Percentiles rank a stretch among this genome's conserved stretches.
Conservation (phyloP, 2,113 vertebrate species). For the Grammomys surdaster region DNA sequence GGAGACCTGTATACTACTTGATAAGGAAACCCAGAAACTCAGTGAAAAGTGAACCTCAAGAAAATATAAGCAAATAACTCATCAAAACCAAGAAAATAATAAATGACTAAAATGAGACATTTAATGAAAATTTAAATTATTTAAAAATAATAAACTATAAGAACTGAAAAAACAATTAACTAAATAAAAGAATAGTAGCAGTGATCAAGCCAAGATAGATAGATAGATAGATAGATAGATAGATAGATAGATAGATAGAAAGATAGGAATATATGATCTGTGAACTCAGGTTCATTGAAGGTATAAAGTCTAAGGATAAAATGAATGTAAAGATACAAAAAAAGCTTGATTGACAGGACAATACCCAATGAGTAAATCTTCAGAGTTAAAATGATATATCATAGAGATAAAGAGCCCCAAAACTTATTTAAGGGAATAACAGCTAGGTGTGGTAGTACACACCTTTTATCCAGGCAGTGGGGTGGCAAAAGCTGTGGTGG, state of each 20-base stretch:
- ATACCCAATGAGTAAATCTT: not conserved
- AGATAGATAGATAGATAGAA: not conserved
- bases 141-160: not conserved
- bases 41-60: not conserved
- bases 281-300: not conserved
- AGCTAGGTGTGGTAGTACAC: not conserved
- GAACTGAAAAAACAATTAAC: not conserved
- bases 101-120: not conserved
- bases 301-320: not conserved
- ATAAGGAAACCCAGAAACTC: not conserved
- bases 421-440: not conserved
- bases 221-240: not conserved
- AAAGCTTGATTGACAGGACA: not conserved
- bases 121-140: not conserved
- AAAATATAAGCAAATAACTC: not conserved
- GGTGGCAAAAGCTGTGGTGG: not conserved
- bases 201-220: no score
- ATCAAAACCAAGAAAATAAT: not conserved
- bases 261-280: no score
- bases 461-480: not conserved
- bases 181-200: not conserved
- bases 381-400: not conserved
- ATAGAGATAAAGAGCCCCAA: not conserved
- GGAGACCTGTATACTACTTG: not conserved
- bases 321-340: not conserved